These are phyloP conservation scores for Ifrita kowaldi DNA, from an alignment of 2,113 vertebrate genomes.

Conservation along the genomic window DNA sequence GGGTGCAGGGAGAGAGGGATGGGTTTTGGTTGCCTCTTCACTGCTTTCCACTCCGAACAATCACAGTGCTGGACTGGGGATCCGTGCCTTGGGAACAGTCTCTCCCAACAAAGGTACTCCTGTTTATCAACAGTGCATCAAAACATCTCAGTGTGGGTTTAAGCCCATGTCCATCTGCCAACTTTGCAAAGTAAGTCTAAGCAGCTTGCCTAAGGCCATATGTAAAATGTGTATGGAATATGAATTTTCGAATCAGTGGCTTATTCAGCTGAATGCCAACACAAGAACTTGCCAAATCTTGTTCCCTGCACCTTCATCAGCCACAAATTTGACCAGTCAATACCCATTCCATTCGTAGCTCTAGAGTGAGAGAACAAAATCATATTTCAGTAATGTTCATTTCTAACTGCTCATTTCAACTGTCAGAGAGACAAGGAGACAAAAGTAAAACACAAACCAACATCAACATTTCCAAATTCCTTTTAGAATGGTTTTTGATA, in stretches of 20 bases:
- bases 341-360: neutral
- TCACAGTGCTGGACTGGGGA: neutral
- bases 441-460: neutral
- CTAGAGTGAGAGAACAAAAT: neutral
- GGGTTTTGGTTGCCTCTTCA: neutral
- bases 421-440: neutral
- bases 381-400: fast-evolving
- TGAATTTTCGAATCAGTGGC: neutral
- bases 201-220: neutral
- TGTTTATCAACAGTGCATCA: neutral
- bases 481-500: neutral
- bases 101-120: neutral
- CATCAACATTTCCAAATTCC: neutral
- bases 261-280: neutral
- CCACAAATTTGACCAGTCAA: neutral
- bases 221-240: neutral
- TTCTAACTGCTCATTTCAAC: neutral
- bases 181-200: neutral
- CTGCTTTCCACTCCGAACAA: neutral
- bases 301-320: neutral
- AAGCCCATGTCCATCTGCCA: neutral
- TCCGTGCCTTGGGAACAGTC: neutral
- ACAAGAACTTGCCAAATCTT: neutral
- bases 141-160: neutral
- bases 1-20: neutral